Evolutionary conservation across 2,888 invertebrate genomes (phyloP), one percentile per base, ranked within the genome.

Genomic region (Ichneumon xanthorius): DNA sequence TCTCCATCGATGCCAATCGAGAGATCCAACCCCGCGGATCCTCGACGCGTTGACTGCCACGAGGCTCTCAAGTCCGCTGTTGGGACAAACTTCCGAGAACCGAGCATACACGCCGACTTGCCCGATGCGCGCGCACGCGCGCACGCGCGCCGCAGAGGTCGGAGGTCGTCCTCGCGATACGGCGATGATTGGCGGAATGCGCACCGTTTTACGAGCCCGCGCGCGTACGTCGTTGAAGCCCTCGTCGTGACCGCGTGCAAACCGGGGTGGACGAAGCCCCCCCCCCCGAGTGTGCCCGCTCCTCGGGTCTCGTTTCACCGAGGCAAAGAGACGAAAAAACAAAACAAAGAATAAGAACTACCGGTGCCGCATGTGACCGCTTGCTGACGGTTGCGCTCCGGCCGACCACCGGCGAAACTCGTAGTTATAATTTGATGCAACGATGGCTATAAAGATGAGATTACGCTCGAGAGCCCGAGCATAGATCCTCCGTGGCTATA

Each of bases 181-280:
- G 73, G 75, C 83, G 89, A 91, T 91, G 91, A 91, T 91, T 90
- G 90, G 90, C 87, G 90, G 91, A 91, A 91, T 91, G 88, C 86
- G 87, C 89, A 87, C 87, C 86, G 88, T 88, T 91, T 91, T 91
- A 90, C 90, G 91, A 91, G 79, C 85, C 83, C 79, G 88, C 89
- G 89, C 82, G 88, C 85, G 89, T 88, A 87, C 86, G 87, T 84
- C 65, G 65, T 67, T 67, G n/a, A 5, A 65, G 37, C 65, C 37
- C 65, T 67, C 65, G 40, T 40, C 80, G 55, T 72, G 80, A 55
- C 50, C 68, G 61, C 50, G 61, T 50, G 55, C 70, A 16, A 48
- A 63, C 72, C 77, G 77, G 80, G 71, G 80, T 67, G 65, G 48
- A 76, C 50, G 58, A n/a, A 37, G 55, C 63, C 71, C 53, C 71